A percentile compares a stretch with the other conserved stretches of the same genome.
phyloP scores from a whole-genome alignment of 35 echinoderm and acorn worm species.

The Patiria miniata region DNA sequence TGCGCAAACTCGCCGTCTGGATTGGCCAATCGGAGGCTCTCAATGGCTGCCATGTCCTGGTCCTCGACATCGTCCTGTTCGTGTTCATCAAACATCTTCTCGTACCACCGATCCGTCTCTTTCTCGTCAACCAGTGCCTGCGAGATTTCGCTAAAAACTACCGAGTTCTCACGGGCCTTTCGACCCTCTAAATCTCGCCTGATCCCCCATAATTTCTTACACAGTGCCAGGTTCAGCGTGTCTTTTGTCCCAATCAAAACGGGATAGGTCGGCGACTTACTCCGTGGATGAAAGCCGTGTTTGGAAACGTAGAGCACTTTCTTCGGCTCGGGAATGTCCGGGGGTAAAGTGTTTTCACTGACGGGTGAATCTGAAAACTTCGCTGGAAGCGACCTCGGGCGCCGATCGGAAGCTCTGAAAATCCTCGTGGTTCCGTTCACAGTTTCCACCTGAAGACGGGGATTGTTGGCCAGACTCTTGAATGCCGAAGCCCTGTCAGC shows the following conservation, averaged over 20 bases:
- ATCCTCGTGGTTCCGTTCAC: slow-evolving; percentile 18
- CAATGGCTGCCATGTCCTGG: slow-evolving; percentile 33
- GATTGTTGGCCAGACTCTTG: slow-evolving; percentile 32
- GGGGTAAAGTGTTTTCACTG: not conserved
- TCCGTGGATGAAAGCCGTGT: not conserved
- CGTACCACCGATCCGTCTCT: slow-evolving; percentile 30
- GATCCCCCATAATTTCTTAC: slow-evolving; percentile 38
- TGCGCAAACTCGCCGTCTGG: slow-evolving; percentile 1
- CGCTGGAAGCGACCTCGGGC: slow-evolving; percentile 15
- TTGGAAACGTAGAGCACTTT: slow-evolving; percentile 5
- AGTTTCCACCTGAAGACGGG: slow-evolving; percentile 24
- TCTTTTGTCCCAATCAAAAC: slow-evolving; percentile 23
- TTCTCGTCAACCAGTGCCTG: not conserved
- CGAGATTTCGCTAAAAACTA: slow-evolving; percentile 17
- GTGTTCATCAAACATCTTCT: slow-evolving; percentile 33
- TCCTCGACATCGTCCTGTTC: not conserved
- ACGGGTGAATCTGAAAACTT: slow-evolving; percentile 10
- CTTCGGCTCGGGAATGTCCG: not conserved
- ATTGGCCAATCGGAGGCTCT: slow-evolving; percentile 30
- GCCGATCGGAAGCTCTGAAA: not conserved
- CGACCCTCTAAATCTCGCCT: slow-evolving; percentile 30
- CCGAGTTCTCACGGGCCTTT: slow-evolving; percentile 44
- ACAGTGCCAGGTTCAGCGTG: slow-evolving; percentile 17
- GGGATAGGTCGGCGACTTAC: slow-evolving; percentile 32
- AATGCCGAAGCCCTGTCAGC: not conserved